phyloP scores from a whole-genome alignment of 1,140 invertebrate species.

The Acyrthosiphon pisum region DNA sequence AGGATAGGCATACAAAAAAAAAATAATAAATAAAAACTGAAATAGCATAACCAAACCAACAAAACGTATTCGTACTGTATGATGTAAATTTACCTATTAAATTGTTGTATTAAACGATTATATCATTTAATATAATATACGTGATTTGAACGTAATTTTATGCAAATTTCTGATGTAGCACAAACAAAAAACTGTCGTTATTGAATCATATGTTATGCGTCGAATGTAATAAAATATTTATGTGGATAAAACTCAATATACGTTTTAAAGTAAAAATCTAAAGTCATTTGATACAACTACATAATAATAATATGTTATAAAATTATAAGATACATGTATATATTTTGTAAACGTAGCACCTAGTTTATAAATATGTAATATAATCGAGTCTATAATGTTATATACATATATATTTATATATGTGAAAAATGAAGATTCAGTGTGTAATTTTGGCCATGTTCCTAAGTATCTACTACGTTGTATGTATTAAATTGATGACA shows the following conservation, averaged over 20 bases:
- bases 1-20: background rate
- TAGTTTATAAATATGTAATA: background rate
- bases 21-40: background rate
- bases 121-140: background rate
- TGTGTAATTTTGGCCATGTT: constrained; percentile 28
- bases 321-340: background rate
- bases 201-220: background rate
- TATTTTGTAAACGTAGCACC: background rate
- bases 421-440: background rate
- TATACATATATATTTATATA: background rate
- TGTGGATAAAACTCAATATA: background rate
- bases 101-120: background rate
- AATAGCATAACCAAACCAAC: background rate
- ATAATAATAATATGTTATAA: background rate
- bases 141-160: background rate
- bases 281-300: background rate
- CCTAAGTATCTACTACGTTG: background rate
- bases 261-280: background rate
- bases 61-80: background rate
- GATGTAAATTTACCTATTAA: background rate
- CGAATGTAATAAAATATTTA: background rate
- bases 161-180: background rate
- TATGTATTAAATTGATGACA: background rate
- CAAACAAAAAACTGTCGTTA: background rate
- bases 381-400: background rate